Evolutionary conservation across 2,888 invertebrate species (phyloP), one percentile per base, ranked within the genome.

Genomic region (Anorthoa munda): DNA sequence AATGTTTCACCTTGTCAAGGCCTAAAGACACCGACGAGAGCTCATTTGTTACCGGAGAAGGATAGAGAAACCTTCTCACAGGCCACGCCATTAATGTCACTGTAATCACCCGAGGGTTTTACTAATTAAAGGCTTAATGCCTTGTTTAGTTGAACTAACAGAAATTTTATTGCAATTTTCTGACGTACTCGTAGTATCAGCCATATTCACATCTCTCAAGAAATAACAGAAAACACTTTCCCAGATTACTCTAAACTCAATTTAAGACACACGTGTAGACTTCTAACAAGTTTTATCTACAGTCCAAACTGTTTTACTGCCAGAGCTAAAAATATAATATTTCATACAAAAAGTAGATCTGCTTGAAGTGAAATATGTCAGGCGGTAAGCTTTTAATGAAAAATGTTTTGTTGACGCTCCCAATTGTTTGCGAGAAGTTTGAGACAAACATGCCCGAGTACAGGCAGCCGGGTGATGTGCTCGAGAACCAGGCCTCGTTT

Each of bases 401-500:
- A 83, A 79, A 80, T 82, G 72, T 85, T 82, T 82, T 80, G 78
- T 85, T 83, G 79, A 71, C 76, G 51, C 66, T 46, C 53, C 51
- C 73, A 70, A 81, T 81, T 76, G 81, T 83, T 77, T 58, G 63
- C 53, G 48, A 31, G n/a, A 61, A 72, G 50, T 77, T 77, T 50
- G 56, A 48, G 66, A 67, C 56, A 65, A 73, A 65, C 55, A 72
- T 13, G 26, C n/a, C 13, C 12, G 11, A 26, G 31, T 13, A 13
- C 13, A 7, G 18, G 12, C 31, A 17, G n/a, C 1, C 18, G 31
- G 13, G 45, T 26, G 9, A 39, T n/a, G 21, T 21, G n/a, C 12
- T 45, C 23, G 12, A 23, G 31, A 39, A 65, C 23, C 2, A 31
- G 50, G 17, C 31, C 67, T 26, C 21, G 21, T 15, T 31, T 45